These are phyloP conservation scores for Nymphalis io DNA, from an alignment of 1,140 invertebrate genomes.

Conservation along the genomic window DNA sequence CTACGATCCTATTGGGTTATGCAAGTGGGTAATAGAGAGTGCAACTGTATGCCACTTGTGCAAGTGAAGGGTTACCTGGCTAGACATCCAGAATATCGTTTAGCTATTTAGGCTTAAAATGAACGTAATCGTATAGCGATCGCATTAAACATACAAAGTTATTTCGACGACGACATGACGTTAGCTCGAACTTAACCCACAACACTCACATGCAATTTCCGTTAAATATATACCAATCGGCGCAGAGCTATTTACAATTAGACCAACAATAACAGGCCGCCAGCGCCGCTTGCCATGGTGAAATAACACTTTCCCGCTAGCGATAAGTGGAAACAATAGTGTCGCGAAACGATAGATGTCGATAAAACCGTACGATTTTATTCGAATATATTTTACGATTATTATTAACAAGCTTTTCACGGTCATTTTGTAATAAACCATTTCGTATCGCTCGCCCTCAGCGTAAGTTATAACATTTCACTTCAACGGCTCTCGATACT, in stretches of 20 bases:
- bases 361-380: constrained; percentile 22
- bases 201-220: constrained; percentile 6
- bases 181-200: constrained; percentile 7
- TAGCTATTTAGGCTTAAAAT: too few relatives aligned
- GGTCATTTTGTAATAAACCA: constrained; percentile 1
- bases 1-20: too few relatives aligned
- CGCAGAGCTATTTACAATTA: constrained; percentile 41
- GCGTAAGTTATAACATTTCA: constrained; percentile 1
- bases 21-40: too few relatives aligned
- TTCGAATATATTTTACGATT: constrained; percentile 14
- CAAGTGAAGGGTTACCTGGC: too few relatives aligned
- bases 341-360: constrained; percentile 6
- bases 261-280: constrained; percentile 40
- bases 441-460: neutral
- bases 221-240: constrained; percentile 31
- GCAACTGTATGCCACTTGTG: too few relatives aligned
- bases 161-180: neutral
- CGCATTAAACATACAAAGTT: neutral
- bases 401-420: neutral
- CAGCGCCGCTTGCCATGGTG: constrained; percentile 20
- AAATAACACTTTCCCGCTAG: constrained; percentile 40
- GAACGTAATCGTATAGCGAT: too few relatives aligned
- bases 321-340: constrained; percentile 34
- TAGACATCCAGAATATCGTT: too few relatives aligned
- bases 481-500: neutral